Percentiles rank a stretch among this genome's conserved stretches.
Evolutionary conservation across 1,140 invertebrate species (phyloP).

Genomic region (Euwallacea fornicatus): DNA sequence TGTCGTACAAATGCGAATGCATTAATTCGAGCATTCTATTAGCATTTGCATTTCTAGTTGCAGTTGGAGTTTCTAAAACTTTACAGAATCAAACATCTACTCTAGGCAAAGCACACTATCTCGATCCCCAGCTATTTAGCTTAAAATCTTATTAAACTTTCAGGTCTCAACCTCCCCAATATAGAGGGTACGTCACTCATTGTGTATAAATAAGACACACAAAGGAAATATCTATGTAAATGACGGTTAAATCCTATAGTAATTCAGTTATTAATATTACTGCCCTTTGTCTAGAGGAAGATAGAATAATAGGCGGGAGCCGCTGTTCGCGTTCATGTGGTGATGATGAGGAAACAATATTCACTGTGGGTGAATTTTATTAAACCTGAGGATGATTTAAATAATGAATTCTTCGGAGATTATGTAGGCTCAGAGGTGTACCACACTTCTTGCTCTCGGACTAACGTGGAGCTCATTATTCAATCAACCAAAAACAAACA

Average conservation of each 20-base stretch:
- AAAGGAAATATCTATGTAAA: slow-evolving; percentile 4
- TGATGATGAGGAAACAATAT: slow-evolving; percentile 18
- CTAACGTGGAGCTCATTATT: slow-evolving; percentile 14
- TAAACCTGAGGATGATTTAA: background rate
- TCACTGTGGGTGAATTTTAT: slow-evolving; percentile 4
- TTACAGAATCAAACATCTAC: background rate
- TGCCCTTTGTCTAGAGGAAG: slow-evolving; percentile 16
- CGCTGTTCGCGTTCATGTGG: slow-evolving; percentile 4
- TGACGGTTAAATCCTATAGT: background rate
- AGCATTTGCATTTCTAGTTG: no score
- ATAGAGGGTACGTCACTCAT: slow-evolving; percentile 8
- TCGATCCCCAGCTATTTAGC: slow-evolving; percentile 3
- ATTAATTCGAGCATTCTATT: no score
- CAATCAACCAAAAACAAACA: slow-evolving; percentile 20
- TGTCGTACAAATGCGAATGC: background rate
- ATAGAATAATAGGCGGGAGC: slow-evolving; percentile 5
- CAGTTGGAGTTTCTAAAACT: no score
- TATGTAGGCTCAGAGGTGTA: background rate
- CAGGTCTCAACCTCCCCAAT: background rate
- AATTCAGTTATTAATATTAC: slow-evolving; percentile 21
- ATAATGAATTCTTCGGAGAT: no score
- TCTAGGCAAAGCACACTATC: background rate
- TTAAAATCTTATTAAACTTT: slow-evolving; percentile 8
- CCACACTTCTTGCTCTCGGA: background rate
- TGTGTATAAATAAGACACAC: slow-evolving; percentile 13